A percentile compares a stretch with the other conserved stretches of the same genome.
Conservation (phyloP, 2,113 vertebrate genomes). For the Trematomus loennbergii region DNA sequence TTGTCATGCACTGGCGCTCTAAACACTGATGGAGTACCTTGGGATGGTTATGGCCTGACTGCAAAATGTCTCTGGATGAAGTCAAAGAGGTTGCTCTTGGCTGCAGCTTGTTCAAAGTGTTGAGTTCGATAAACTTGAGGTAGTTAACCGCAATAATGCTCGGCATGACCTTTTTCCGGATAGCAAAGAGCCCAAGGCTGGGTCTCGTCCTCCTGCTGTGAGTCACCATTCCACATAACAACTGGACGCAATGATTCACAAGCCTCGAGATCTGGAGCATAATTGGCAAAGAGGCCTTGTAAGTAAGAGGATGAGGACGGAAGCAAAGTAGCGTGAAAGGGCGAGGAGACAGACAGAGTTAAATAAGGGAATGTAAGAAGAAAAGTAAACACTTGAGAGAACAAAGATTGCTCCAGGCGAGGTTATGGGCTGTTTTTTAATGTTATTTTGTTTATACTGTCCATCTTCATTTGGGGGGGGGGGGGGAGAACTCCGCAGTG, state of each 20-base stretch:
- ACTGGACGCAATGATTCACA: constrained; percentile 57
- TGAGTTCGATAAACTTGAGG: constrained; percentile 56
- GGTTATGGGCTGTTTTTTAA: constrained; percentile 54
- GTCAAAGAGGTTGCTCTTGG: constrained; percentile 43
- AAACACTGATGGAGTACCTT: constrained; percentile 41
- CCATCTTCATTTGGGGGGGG: constrained; percentile 39
- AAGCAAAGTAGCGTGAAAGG: constrained; percentile 31
- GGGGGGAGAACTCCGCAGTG: constrained; percentile 21
- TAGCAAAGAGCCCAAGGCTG: constrained; percentile 30
- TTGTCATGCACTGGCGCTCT: constrained; percentile 49
- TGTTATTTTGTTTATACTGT: constrained; percentile 62
- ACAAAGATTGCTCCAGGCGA: constrained; percentile 46
- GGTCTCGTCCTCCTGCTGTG: constrained; percentile 35
- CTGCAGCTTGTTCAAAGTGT: constrained; percentile 36
- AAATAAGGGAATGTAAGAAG: constrained; percentile 44
- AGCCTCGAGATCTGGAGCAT: constrained; percentile 21
- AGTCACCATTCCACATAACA: constrained; percentile 34
- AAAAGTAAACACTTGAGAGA: constrained; percentile 51
- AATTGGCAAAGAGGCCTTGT: constrained; percentile 47
- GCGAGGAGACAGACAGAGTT: constrained; percentile 30
- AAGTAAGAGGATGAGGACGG: constrained; percentile 34
- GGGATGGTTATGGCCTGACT: constrained; percentile 27
- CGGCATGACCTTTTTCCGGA: constrained; percentile 56
- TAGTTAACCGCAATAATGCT: constrained; percentile 44
- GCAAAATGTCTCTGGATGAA: constrained; percentile 44